phyloP scores from a whole-genome alignment of 2,113 vertebrate species.

The Petaurus breviceps region DNA sequence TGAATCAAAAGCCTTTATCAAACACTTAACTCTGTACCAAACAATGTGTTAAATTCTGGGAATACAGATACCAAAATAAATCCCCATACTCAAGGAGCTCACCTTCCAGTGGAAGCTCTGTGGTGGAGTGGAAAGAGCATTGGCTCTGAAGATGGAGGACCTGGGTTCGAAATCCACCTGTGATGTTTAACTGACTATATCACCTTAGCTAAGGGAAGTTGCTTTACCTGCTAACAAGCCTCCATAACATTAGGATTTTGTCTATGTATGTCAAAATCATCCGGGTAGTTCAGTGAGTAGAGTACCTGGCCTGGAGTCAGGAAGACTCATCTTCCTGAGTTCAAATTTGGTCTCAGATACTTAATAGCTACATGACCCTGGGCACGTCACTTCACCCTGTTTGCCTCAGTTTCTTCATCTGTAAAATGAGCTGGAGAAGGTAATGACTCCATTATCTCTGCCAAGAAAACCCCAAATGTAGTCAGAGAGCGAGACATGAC shows the following conservation, averaged over 20 bases:
- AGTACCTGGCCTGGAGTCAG: no score
- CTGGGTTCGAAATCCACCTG: not conserved
- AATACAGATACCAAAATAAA: not conserved
- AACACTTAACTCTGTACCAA: not conserved
- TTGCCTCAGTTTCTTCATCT: not conserved
- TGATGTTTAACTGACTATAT: not conserved
- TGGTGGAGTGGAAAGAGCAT: not conserved
- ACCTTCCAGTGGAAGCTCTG: not conserved
- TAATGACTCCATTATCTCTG: not conserved
- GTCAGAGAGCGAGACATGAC: not conserved
- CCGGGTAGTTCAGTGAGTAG: not conserved
- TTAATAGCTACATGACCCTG: not conserved
- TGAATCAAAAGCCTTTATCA: not conserved
- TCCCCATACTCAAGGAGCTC: not conserved
- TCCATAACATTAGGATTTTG: not conserved
- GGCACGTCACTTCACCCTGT: not conserved
- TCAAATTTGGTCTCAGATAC: not conserved
- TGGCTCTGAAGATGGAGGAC: not conserved
- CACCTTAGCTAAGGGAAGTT: not conserved
- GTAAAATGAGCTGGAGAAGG: not conserved
- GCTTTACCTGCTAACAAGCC: not conserved
- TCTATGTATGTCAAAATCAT: not conserved
- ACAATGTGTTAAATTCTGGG: not conserved
- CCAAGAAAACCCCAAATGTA: not conserved
- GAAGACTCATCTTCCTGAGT: not conserved